A percentile compares a stretch with the other conserved stretches of the same genome.
Evolutionary conservation across 2,113 vertebrate species (phyloP).

Genomic region (Eonycteris spelaea): DNA sequence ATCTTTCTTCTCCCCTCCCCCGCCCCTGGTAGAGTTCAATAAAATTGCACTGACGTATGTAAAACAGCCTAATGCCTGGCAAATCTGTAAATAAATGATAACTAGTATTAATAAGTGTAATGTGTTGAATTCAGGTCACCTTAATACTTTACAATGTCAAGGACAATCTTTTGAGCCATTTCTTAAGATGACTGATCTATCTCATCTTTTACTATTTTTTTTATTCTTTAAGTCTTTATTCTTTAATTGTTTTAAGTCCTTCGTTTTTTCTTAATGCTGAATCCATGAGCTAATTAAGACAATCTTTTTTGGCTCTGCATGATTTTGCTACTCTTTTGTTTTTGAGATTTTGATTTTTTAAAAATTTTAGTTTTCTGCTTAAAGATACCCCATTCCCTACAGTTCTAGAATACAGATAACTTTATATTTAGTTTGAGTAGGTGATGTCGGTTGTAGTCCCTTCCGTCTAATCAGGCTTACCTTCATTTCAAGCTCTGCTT

Average conservation of each 20-base stretch:
- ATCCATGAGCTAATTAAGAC: not conserved
- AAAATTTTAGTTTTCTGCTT: not conserved
- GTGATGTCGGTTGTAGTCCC: not conserved
- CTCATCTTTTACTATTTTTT: not conserved
- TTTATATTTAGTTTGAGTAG: slow-evolving; percentile 38
- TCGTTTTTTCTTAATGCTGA: slow-evolving; percentile 9
- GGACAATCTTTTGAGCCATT: not conserved
- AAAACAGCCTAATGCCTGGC: not conserved
- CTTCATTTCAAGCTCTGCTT: slow-evolving; percentile 10
- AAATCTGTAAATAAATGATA: not conserved
- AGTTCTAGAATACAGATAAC: not conserved
- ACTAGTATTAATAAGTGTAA: not conserved
- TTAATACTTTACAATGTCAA: not conserved
- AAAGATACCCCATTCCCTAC: not conserved
- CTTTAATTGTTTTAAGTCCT: slow-evolving; percentile 1
- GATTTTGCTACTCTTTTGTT: not conserved
- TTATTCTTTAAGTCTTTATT: slow-evolving; percentile 3
- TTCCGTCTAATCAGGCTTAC: not conserved
- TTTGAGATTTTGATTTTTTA: slow-evolving; percentile 24
- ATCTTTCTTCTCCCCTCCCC: not conserved
- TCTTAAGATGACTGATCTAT: not conserved
- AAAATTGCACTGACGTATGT: not conserved
- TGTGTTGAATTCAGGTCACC: not conserved
- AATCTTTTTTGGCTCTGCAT: not conserved
- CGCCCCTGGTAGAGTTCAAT: not conserved